A percentile compares a stretch with the other conserved stretches of the same genome.
Conservation (phyloP, 2,797 vertebrate species). For the Sternotherus odoratus region DNA sequence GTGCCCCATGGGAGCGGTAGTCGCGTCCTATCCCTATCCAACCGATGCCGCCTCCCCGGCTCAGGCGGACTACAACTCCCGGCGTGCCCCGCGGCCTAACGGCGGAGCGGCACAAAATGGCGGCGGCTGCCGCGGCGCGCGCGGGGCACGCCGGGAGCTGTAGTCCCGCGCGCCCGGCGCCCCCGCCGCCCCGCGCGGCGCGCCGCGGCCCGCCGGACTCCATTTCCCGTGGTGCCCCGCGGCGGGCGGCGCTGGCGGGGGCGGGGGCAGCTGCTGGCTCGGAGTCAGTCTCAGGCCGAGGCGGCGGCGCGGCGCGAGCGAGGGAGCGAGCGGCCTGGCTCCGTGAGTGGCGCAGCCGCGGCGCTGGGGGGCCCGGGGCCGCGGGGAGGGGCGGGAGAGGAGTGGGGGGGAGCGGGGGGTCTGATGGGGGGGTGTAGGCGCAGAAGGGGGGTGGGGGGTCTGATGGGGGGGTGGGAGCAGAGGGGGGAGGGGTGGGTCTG, state of each 20-base stretch:
- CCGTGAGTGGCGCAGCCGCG: background rate
- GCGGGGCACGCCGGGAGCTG: constrained; percentile 64
- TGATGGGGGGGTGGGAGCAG: background rate
- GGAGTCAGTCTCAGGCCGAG: background rate
- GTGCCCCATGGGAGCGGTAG: background rate
- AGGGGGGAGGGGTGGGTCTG: background rate
- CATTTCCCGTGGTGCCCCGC: background rate
- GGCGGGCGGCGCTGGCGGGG: constrained; percentile 8
- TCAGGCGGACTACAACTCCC: constrained; percentile 43
- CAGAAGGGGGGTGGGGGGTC: background rate
- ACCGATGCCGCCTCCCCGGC: constrained; percentile 5
- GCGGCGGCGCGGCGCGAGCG: background rate
- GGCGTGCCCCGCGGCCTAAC: background rate
- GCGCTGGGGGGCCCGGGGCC: background rate
- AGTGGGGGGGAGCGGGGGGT: background rate
- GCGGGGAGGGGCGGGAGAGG: background rate
- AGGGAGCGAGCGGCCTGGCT: constrained; percentile 34
- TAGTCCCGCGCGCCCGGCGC: constrained; percentile 42
- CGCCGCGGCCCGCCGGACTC: background rate
- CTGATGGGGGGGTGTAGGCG: too few species aligned
- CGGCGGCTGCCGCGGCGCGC: constrained; percentile 67
- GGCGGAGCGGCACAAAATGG: constrained; percentile 69
- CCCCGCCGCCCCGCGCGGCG: background rate
- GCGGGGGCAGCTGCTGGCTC: constrained; percentile 2
- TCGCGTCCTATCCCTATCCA: background rate